Percentiles rank a stretch among this genome's conserved stretches.
Evolutionary conservation across 1,140 invertebrate species (phyloP).

Genomic region (Nasonia longicornis): DNA sequence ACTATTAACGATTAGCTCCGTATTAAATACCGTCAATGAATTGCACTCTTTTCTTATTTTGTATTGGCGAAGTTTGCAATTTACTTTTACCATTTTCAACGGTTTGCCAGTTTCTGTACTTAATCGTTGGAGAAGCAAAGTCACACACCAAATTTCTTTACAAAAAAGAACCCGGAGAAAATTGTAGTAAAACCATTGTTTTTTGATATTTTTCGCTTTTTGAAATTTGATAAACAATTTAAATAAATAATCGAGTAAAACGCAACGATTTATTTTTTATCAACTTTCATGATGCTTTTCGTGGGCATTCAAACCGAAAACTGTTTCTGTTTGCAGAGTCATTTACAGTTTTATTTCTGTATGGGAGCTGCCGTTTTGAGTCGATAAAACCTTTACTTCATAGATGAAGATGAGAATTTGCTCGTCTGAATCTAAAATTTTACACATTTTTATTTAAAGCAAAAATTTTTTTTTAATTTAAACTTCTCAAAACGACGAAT

Average conservation of each 20-base stretch:
- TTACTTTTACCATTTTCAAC: slow-evolving; percentile 45
- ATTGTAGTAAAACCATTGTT: slow-evolving; percentile 40
- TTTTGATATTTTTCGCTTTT: slow-evolving; percentile 36
- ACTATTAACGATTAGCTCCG: slow-evolving; percentile 53
- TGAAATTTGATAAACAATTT: slow-evolving; percentile 44
- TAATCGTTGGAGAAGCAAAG: slow-evolving; percentile 44
- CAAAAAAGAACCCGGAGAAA: slow-evolving; percentile 18
- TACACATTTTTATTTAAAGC: no score
- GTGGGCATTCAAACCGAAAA: not conserved
- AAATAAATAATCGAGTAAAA: slow-evolving; percentile 44
- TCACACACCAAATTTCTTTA: slow-evolving; percentile 32
- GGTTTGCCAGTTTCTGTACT: slow-evolving; percentile 45
- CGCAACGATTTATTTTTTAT: slow-evolving; percentile 20
- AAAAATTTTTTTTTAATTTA: no score
- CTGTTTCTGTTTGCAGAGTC: not conserved
- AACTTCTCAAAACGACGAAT: no score
- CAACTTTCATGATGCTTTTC: not conserved
- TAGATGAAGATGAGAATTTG: not conserved
- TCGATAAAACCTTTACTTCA: not conserved
- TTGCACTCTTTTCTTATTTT: slow-evolving; percentile 45
- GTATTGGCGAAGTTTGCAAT: slow-evolving; percentile 41
- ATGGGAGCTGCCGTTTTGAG: not conserved
- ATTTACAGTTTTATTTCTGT: not conserved
- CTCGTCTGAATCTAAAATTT: no score
- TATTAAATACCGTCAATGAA: slow-evolving; percentile 44